Conservation (phyloP, 1,140 invertebrate genomes). For the Nilaparvata lugens region DNA sequence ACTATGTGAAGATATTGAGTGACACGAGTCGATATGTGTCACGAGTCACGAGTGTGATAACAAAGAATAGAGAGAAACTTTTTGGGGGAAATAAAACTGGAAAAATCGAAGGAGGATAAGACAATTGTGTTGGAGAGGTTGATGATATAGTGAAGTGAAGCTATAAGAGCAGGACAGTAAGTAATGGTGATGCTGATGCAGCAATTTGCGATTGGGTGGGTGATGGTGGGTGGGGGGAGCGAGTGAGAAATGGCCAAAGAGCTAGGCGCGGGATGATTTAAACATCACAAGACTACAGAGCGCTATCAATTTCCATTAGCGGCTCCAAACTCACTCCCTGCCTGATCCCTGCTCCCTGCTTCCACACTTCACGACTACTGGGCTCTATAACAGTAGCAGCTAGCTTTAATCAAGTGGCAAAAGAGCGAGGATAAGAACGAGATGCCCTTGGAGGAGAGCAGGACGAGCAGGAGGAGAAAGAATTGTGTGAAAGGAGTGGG, state of each 20-base stretch:
- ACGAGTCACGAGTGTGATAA: no score
- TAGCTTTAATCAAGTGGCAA: constrained; percentile 2
- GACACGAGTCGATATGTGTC: no score
- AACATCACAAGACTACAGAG: constrained; percentile 1
- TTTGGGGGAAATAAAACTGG: no score
- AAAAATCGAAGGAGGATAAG: no score
- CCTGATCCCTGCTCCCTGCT: no score
- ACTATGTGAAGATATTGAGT: no score
- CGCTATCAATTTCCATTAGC: constrained; percentile 5
- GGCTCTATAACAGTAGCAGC: neutral
- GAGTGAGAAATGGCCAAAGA: neutral
- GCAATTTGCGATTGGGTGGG: neutral
- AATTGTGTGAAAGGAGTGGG: neutral
- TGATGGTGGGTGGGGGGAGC: neutral
- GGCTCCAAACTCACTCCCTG: neutral
- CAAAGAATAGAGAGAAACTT: no score
- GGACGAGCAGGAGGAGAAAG: neutral
- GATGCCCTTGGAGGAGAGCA: neutral
- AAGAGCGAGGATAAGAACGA: neutral
- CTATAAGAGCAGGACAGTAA: no score
- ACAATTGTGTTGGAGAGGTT: no score
- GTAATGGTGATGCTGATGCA: no score
- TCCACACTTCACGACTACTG: no score
- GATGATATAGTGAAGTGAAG: no score
- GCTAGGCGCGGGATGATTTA: neutral